Conservation (phyloP, 2,113 vertebrate genomes). For the Ceyx cyanopectus region DNA sequence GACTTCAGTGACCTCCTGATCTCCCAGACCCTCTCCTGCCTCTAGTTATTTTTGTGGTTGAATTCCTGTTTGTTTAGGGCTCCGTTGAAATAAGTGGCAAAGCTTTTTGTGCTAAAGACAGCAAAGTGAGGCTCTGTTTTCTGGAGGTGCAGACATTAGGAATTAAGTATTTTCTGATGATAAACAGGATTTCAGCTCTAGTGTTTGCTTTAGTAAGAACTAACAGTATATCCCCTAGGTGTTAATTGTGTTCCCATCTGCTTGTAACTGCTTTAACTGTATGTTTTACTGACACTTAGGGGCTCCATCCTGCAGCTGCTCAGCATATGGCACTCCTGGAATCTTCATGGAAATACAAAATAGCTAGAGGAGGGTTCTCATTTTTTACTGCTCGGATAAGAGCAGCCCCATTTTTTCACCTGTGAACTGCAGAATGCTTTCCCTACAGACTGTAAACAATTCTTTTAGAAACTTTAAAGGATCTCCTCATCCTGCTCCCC, state of each 20-base stretch:
- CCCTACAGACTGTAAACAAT: neutral
- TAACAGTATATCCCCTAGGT: neutral
- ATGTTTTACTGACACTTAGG: conserved; percentile 4
- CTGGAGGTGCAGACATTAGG: neutral
- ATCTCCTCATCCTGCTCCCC: neutral
- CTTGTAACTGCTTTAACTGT: conserved; percentile 28
- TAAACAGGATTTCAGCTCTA: neutral
- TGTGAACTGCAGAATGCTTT: conserved; percentile 7
- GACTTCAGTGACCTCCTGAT: neutral
- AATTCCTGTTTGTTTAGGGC: neutral
- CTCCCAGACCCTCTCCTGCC: neutral
- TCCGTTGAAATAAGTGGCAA: neutral
- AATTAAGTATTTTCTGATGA: neutral
- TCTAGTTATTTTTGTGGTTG: neutral
- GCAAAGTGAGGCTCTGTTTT: neutral
- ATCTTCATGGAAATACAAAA: conserved; percentile 28
- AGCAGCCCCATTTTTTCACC: neutral
- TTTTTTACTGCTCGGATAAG: conserved; percentile 16
- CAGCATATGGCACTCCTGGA: conserved; percentile 23
- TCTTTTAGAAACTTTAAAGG: conserved; percentile 51
- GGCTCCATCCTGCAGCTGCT: conserved; percentile 44
- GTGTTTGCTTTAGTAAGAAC: neutral
- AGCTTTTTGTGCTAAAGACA: neutral
- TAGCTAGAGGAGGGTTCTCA: neutral
- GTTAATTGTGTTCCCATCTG: conserved; percentile 47